Evolutionary conservation across 2,888 invertebrate genomes (phyloP).

Genomic region (Drosophila vallismaia): DNA sequence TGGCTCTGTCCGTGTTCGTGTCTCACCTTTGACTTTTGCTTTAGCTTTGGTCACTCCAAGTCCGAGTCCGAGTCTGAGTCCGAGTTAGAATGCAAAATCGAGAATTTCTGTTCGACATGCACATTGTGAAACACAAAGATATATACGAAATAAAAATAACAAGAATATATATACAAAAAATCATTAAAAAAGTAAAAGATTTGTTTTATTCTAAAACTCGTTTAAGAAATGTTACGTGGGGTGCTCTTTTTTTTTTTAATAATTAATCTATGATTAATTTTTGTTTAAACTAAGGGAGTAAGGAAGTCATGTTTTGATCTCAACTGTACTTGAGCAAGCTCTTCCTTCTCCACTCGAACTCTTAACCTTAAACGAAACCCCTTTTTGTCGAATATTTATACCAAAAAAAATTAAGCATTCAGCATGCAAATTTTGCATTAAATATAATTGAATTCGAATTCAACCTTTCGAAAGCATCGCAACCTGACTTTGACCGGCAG

Average conservation of each 20-base stretch:
- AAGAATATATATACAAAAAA: neutral
- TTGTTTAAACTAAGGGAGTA: too few relatives aligned
- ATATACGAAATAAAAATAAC: slow-evolving; percentile 8
- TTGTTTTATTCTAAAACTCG: too few relatives aligned
- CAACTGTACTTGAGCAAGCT: slow-evolving; percentile 16
- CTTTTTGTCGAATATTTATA: slow-evolving; percentile 36
- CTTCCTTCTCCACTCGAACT: slow-evolving; percentile 12
- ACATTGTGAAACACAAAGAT: slow-evolving; percentile 46
- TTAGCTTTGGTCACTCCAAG: slow-evolving; percentile 52
- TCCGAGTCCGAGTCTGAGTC: slow-evolving; percentile 14
- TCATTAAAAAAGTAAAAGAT: slow-evolving; percentile 44
- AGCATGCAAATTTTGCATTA: slow-evolving; percentile 71
- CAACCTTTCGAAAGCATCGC: slow-evolving; percentile 49
- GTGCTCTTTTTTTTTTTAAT: too few relatives aligned
- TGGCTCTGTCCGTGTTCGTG: slow-evolving; percentile 27
- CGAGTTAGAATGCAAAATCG: slow-evolving; percentile 57
- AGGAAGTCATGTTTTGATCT: neutral
- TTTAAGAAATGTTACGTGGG: too few relatives aligned
- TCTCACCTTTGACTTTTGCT: slow-evolving; percentile 71
- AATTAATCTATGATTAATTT: too few relatives aligned
- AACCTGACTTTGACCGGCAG: slow-evolving; percentile 66
- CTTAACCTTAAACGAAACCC: slow-evolving; percentile 49
- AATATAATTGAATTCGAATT: slow-evolving; percentile 49
- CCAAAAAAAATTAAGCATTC: slow-evolving; percentile 68
- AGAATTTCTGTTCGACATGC: slow-evolving; percentile 59